These are phyloP conservation scores for Chionodraco myersi DNA, from an alignment of 2,113 vertebrate species.

Conservation along the genomic window DNA sequence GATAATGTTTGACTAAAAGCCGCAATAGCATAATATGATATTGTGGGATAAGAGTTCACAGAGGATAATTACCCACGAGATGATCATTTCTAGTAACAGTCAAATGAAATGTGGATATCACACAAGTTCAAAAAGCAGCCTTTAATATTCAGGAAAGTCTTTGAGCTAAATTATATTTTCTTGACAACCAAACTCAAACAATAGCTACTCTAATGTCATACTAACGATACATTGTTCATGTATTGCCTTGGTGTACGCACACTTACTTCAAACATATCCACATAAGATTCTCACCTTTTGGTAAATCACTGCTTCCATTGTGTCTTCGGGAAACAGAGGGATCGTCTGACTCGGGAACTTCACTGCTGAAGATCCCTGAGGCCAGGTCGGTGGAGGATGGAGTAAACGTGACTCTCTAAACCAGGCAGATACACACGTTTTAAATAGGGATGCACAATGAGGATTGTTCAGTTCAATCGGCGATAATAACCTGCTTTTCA, in stretches of 20 bases:
- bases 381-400: slow-evolving; percentile 76
- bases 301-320: background rate
- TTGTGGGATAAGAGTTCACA: background rate
- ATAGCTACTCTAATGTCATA: background rate
- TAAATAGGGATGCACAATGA: no score
- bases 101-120: background rate
- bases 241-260: background rate
- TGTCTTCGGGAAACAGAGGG: background rate
- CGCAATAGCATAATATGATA: background rate
- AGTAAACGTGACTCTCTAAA: slow-evolving; percentile 87
- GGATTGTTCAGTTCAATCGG: no score
- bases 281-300: slow-evolving; percentile 50
- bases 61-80: background rate
- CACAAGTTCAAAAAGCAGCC: background rate
- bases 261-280: background rate
- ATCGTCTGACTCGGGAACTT: slow-evolving; percentile 45
- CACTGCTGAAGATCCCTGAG: slow-evolving; percentile 77
- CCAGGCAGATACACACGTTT: background rate
- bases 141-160: background rate
- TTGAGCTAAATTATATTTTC: background rate
- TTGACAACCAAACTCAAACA: background rate
- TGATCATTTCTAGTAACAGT: background rate
- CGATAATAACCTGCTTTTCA: no score
- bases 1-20: background rate
- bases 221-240: background rate